Percentiles rank a stretch among this genome's conserved stretches.
Conservation (phyloP, 1,140 invertebrate species). For the Ylistrum balloti region DNA sequence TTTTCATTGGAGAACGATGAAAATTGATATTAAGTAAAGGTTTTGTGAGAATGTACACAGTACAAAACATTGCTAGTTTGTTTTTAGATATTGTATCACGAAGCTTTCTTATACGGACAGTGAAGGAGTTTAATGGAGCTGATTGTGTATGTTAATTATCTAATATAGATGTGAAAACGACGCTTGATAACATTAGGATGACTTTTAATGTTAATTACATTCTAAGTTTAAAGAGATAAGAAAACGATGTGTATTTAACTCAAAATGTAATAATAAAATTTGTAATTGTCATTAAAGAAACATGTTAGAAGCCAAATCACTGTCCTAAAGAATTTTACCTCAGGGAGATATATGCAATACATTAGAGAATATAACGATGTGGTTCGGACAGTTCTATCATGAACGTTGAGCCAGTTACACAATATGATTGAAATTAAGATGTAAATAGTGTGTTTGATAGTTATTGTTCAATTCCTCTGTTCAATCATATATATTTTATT, state of each 20-base stretch:
- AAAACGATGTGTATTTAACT: background rate
- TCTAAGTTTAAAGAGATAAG: background rate
- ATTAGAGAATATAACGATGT: background rate
- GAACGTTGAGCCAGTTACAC: background rate
- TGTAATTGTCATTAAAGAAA: background rate
- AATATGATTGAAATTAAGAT: background rate
- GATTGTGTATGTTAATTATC: background rate
- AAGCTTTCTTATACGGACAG: background rate
- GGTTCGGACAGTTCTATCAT: background rate
- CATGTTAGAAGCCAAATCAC: background rate
- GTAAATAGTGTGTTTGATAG: background rate
- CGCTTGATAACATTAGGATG: background rate
- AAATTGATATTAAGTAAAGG: background rate
- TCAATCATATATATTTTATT: background rate
- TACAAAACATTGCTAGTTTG: too few species aligned
- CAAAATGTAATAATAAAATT: background rate
- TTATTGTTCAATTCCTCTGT: background rate
- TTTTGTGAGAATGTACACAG: background rate
- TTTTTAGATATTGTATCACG: background rate
- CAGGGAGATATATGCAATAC: slow-evolving; percentile 28
- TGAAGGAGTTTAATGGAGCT: background rate
- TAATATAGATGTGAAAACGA: background rate
- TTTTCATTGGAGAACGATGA: background rate
- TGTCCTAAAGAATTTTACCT: background rate
- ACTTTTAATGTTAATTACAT: background rate